Evolutionary conservation across 2,888 invertebrate genomes (phyloP).

Genomic region (Amphipyra tragopoginis): DNA sequence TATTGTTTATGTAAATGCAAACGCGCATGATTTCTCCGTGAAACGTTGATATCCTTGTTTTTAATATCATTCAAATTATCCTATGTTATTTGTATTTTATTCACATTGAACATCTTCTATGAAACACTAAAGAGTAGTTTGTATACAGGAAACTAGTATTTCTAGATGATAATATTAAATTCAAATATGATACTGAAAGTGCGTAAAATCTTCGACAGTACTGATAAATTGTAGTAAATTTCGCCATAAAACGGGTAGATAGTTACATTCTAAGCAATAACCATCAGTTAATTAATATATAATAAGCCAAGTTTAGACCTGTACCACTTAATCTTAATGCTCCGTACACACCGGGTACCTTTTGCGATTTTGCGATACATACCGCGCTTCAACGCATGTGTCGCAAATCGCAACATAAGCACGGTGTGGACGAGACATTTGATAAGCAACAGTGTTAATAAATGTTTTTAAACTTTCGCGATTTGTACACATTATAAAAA

Average conservation of each 20-base stretch:
- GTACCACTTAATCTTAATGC: background rate
- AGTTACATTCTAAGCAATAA: conserved; percentile 4
- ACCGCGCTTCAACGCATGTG: no score
- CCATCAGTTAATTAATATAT: background rate
- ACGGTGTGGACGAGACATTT: no score
- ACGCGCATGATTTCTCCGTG: background rate
- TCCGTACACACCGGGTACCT: no score
- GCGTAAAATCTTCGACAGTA: background rate
- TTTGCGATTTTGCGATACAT: no score
- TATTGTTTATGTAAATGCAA: background rate
- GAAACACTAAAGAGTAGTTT: background rate
- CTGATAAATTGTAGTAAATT: background rate
- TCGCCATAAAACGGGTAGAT: conserved; percentile 6
- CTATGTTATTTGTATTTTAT: background rate
- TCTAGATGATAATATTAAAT: background rate
- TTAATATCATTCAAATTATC: background rate
- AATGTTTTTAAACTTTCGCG: no score
- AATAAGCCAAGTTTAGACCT: background rate
- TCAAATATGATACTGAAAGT: background rate
- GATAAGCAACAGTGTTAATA: conserved; percentile 22
- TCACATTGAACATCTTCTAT: background rate
- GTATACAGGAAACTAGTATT: background rate
- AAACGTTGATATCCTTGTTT: background rate
- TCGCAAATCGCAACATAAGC: no score
- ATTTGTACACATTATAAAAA: no score